Conservation (phyloP, 2,113 vertebrate genomes). For the Panthera tigris region DNA sequence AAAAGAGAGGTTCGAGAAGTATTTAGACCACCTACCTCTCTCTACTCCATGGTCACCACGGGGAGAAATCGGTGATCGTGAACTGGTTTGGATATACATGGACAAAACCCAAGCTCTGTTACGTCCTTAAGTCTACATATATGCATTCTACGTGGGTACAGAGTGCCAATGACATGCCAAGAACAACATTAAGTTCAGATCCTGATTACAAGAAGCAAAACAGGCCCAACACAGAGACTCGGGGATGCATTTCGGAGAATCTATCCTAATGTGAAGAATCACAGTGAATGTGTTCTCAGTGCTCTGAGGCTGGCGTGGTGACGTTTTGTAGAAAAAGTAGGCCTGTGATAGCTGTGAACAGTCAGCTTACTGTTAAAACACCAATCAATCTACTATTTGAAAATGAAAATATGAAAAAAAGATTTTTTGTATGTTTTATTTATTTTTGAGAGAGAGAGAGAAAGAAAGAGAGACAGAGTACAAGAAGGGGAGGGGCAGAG, state of each 20-base stretch:
- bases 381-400: conserved; percentile 7
- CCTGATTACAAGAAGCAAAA: not conserved
- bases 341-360: conserved; percentile 14
- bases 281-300: not conserved
- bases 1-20: not conserved
- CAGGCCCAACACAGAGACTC: not conserved
- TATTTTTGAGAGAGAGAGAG: no score
- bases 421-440: not conserved
- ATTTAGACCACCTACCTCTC: not conserved
- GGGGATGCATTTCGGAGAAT: not conserved
- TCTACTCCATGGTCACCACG: not conserved
- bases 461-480: no score
- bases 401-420: conserved; percentile 13
- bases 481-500: no score
- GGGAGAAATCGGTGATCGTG: not conserved
- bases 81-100: not conserved
- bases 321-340: not conserved
- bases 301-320: not conserved
- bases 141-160: not conserved
- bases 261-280: not conserved
- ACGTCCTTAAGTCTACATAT: not conserved
- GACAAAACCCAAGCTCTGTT: not conserved
- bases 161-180: not conserved
- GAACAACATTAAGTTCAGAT: conserved; percentile 21
- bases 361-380: conserved; percentile 51